Evolutionary conservation across 2,113 vertebrate species (phyloP), one percentile per base, ranked within the genome.

Genomic region (Eira barbara): DNA sequence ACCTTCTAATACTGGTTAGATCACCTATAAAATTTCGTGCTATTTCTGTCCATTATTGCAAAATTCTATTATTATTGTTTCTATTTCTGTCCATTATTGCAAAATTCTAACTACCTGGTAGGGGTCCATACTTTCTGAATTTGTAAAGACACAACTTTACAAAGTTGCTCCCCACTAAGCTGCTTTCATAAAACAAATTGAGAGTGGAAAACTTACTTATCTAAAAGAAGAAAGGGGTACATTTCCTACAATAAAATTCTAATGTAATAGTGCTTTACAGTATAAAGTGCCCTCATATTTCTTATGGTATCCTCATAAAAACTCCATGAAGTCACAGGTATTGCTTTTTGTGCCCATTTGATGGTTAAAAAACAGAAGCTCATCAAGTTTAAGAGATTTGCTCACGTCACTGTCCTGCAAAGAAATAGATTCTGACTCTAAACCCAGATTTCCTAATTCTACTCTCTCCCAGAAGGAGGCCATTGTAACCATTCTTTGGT

Each of bases 161-260:
- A 27, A 27, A 61, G 59, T 47, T 94, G 20, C 4, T 9, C 3
- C 49, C 39, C 14, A n/a, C 23, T 10, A 76, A 49, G 12, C 7
- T 94, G 23, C 21, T 67, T 89, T 74, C 34, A 69, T 59, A 1
- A 39, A 87, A 61, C 8, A 71, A 83, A 82, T 65, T 87, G 97
- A 82, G 25, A 73, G 65, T 7, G 63, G 36, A 92, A 96, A 73
- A 45, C 21, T 36, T 83, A 9, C 52, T 55, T 80, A 52, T 47
- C 42, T 89, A 39, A 85, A 61, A 29, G 39, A 36, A 91, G 61
- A 95, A 92, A 45, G 7, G 34, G 8, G 15, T 83, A 34, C 0
- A 34, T 74, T 84, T 82, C 45, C 23, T 76, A 81, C 83, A 86
- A 17, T 89, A 47, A 97, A 94, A 94, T 84, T 90, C 45, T 83